Evolutionary conservation across 2,888 invertebrate species (phyloP).

Genomic region (Conomelus anceps): DNA sequence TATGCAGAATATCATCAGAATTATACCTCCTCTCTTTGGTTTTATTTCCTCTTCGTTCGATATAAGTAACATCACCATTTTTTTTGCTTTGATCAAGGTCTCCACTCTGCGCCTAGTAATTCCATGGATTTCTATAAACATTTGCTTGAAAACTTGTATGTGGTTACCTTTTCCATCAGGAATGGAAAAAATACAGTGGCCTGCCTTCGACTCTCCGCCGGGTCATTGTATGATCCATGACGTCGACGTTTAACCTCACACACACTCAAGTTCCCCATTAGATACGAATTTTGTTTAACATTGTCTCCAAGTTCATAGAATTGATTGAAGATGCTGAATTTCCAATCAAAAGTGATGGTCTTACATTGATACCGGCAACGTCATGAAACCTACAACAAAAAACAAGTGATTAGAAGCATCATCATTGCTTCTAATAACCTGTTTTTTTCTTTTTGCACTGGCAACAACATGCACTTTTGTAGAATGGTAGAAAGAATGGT

Average conservation of each 20-base stretch:
- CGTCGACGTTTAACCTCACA: conserved; percentile 15
- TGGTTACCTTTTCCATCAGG: conserved; percentile 29
- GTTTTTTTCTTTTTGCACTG: too few relatives aligned
- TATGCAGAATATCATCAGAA: conserved; percentile 14
- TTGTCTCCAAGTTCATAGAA: conserved; percentile 10
- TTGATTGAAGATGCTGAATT: neutral
- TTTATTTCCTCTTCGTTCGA: conserved; percentile 13
- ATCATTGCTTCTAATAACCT: too few relatives aligned
- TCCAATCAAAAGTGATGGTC: neutral
- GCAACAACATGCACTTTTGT: too few relatives aligned
- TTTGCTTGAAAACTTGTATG: conserved; percentile 29
- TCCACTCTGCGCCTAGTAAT: conserved; percentile 20
- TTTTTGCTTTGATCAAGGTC: conserved; percentile 18
- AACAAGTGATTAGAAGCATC: neutral
- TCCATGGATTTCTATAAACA: conserved; percentile 30
- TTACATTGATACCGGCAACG: neutral
- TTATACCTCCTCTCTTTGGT: conserved; percentile 17
- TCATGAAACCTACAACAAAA: neutral
- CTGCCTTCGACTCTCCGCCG: conserved; percentile 28
- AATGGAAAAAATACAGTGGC: conserved; percentile 28
- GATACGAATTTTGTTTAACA: conserved; percentile 17
- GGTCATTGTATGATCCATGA: conserved; percentile 19
- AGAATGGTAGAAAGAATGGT: too few relatives aligned
- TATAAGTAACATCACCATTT: conserved; percentile 17
- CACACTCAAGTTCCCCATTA: conserved; percentile 14